A percentile compares a stretch with the other conserved stretches of the same genome.
These are phyloP conservation scores for Coilia nasus DNA, from an alignment of 2,797 vertebrate genomes.

Conservation along the genomic window DNA sequence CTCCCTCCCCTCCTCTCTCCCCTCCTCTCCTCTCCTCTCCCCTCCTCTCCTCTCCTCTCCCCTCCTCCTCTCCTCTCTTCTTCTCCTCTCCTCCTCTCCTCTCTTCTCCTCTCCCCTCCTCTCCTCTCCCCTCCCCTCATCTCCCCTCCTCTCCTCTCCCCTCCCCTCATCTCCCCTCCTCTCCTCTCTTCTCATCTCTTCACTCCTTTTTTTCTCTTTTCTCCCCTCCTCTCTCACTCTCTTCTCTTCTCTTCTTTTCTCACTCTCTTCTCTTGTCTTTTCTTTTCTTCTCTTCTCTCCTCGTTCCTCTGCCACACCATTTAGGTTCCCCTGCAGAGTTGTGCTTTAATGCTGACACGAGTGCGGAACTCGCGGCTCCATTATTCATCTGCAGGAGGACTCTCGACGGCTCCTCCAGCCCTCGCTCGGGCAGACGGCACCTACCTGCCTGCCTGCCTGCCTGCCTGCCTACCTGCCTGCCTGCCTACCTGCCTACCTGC, in stretches of 20 bases:
- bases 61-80: neutral
- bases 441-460: too few relatives aligned
- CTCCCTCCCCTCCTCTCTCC: too few relatives aligned
- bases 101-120: neutral
- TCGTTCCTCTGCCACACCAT: constrained; percentile 55
- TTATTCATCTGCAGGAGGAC: too few relatives aligned
- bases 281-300: neutral
- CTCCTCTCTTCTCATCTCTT: neutral
- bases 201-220: neutral
- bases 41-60: neutral
- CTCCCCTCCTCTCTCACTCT: neutral
- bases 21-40: neutral
- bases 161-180: neutral
- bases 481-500: too few relatives aligned
- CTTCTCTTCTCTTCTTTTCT: neutral
- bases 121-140: neutral
- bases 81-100: neutral
- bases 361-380: constrained; percentile 57
- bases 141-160: neutral
- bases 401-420: too few relatives aligned
- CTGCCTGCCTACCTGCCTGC: too few relatives aligned
- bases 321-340: constrained; percentile 74
- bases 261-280: neutral
- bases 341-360: constrained; percentile 77
- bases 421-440: too few relatives aligned